Base-by-base conservation (phyloP, 2,888 invertebrate species). In the Latrodectus hesperus region DNA sequence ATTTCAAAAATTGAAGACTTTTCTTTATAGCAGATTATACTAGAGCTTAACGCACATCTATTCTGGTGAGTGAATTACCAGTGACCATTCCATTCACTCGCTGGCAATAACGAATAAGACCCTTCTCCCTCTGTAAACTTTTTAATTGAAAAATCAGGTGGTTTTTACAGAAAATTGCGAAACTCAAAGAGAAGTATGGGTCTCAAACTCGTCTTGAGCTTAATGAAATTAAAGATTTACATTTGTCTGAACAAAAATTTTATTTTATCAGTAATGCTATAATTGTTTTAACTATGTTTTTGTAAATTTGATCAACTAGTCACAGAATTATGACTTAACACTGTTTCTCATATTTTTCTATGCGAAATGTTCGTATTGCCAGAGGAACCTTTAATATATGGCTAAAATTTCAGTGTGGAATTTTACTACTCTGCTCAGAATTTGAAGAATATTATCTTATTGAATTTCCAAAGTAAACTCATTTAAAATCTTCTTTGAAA, bases 41-140 rank as follows among this genome's bases (percentile, higher is more conserved):
- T 88, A 76, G 81, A 83, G 88, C 88, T 87, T 87, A 87, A 88
- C 88, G 83, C 83, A 83, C 83, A 83, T 84, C 68, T 74, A 76
- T 71, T 79, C 80, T 79, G 83, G 88, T 88, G 88, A 78, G 74
- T 85, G 85, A 49, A 74, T 70, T 51, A 73, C 49, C 60, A 74
- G 73, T 82, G 77, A 87, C 81, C 87, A 87, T 87, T 87, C 87
- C 87, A 87, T 73, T 73, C 73, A 65, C 75, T 71, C 71, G 38
- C 71, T 60, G 68, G 67, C 67, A 51, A 52, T 26, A 68, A 68
- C 26, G 22, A 65, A 16, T 76, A 16, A 16, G 14, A 75, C 22
- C 12, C 38, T 75, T 55, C 49, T 65, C 65, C 16, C 17, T 77
- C 52, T 68, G 64, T n/a, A 64, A 64, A 17, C 17, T 64, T 64